Percentiles rank a stretch among this genome's conserved stretches.
These are phyloP conservation scores for Rana temporaria DNA, from an alignment of 2,113 vertebrate genomes.

Conservation along the genomic window DNA sequence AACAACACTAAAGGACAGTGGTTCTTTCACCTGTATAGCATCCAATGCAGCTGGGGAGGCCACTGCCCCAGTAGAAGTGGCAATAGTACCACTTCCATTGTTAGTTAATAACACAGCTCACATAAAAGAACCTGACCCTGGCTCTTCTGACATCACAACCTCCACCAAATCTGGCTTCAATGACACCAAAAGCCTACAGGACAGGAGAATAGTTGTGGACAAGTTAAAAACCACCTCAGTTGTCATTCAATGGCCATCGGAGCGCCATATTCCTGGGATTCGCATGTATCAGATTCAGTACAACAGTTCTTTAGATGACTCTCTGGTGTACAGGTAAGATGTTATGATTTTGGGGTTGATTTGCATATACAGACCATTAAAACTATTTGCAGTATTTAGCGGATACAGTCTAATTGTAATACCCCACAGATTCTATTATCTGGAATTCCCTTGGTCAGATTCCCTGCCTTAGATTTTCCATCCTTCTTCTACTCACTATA, in stretches of 20 bases:
- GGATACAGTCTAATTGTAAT: no score
- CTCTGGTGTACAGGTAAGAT: constrained; percentile 90
- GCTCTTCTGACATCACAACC: constrained; percentile 90
- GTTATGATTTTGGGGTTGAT: background rate
- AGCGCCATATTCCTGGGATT: constrained; percentile 87
- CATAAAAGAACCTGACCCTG: constrained; percentile 81
- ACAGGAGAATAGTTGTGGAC: constrained; percentile 77
- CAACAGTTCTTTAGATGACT: constrained; percentile 90
- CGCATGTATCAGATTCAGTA: constrained; percentile 96
- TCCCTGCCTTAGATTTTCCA: no score
- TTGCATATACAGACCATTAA: no score
- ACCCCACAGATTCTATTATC: no score
- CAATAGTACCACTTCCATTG: constrained; percentile 86
- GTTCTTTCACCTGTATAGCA: constrained; percentile 89
- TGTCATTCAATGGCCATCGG: constrained; percentile 88
- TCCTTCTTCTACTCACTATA: no score
- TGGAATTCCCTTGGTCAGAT: no score
- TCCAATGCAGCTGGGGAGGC: constrained; percentile 91
- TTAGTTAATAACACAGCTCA: constrained; percentile 82
- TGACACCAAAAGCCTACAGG: constrained; percentile 78
- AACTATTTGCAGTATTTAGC: no score
- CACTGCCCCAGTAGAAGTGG: constrained; percentile 83
- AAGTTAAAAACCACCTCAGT: constrained; percentile 86
- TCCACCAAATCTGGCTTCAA: constrained; percentile 84
- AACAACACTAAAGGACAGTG: constrained; percentile 89